phyloP scores from a whole-genome alignment of 2,797 vertebrate species.

The Phrynocephalus vlangalii region DNA sequence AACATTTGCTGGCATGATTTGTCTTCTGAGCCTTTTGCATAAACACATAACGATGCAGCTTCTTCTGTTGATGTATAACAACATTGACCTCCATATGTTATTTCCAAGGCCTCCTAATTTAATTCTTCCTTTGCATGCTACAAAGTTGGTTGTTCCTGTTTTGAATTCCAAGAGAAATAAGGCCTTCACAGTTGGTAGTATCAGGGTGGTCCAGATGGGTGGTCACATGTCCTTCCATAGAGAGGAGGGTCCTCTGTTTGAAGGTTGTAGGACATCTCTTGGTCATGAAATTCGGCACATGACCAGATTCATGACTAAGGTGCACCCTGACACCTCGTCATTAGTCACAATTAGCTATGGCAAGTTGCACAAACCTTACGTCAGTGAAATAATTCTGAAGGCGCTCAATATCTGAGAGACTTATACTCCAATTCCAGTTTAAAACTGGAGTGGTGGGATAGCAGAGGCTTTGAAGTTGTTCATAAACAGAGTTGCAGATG shows the following conservation, averaged over 20 bases:
- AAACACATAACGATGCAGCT: background rate
- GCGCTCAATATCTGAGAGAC: background rate
- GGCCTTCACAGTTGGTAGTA: background rate
- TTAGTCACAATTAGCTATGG: too few relatives aligned
- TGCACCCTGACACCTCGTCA: too few relatives aligned
- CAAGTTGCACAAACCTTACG: too few relatives aligned
- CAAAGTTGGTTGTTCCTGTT: background rate
- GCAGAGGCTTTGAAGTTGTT: background rate
- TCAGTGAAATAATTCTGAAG: background rate
- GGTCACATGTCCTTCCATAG: background rate
- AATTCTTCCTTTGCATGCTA: background rate
- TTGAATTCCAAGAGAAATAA: background rate
- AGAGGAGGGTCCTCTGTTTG: background rate
- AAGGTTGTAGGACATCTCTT: background rate
- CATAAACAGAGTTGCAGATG: background rate
- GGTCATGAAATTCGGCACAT: too few relatives aligned
- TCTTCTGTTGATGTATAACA: background rate
- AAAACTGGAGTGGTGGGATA: background rate
- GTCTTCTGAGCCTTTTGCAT: background rate
- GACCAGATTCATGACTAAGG: too few relatives aligned
- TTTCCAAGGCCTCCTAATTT: background rate
- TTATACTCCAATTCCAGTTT: background rate
- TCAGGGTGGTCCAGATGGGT: background rate
- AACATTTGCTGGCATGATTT: background rate
- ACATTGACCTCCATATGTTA: background rate